These are phyloP conservation scores for Triops longicaudatus DNA, from an alignment of 1,140 invertebrate genomes.

Conservation along the genomic window DNA sequence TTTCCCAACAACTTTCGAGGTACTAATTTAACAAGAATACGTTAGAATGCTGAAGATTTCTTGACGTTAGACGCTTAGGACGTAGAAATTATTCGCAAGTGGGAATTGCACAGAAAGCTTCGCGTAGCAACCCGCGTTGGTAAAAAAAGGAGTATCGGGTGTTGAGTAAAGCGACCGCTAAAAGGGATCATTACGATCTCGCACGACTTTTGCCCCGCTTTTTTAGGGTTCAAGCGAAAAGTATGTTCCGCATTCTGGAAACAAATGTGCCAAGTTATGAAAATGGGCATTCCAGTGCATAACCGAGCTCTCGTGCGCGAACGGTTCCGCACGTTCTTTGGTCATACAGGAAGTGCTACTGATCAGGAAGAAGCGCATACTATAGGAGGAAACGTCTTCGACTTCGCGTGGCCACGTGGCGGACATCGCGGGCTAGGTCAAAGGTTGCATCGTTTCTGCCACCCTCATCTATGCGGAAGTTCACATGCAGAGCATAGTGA, in stretches of 20 bases:
- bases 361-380: background rate
- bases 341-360: background rate
- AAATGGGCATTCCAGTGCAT: background rate
- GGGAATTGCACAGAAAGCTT: too few relatives aligned
- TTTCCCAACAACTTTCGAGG: too few relatives aligned
- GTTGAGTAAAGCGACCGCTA: background rate
- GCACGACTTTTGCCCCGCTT: slow-evolving; percentile 2
- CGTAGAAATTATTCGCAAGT: too few relatives aligned
- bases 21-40: too few relatives aligned
- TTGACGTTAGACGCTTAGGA: too few relatives aligned
- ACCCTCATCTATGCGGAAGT: background rate
- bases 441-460: slow-evolving; percentile 6
- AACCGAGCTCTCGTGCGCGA: background rate
- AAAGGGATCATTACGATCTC: background rate
- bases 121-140: too few relatives aligned
- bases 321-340: background rate
- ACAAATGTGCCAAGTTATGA: slow-evolving; percentile 12
- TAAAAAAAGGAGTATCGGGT: background rate
- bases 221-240: background rate
- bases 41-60: too few relatives aligned
- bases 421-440: slow-evolving; percentile 9
- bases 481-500: slow-evolving; percentile 6
- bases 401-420: background rate
- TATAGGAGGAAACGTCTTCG: background rate
- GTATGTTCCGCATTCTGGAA: background rate